A percentile compares a stretch with the other conserved stretches of the same genome.
Evolutionary conservation across 1,140 invertebrate genomes (phyloP).

Genomic region (Diploscapter pachys): DNA sequence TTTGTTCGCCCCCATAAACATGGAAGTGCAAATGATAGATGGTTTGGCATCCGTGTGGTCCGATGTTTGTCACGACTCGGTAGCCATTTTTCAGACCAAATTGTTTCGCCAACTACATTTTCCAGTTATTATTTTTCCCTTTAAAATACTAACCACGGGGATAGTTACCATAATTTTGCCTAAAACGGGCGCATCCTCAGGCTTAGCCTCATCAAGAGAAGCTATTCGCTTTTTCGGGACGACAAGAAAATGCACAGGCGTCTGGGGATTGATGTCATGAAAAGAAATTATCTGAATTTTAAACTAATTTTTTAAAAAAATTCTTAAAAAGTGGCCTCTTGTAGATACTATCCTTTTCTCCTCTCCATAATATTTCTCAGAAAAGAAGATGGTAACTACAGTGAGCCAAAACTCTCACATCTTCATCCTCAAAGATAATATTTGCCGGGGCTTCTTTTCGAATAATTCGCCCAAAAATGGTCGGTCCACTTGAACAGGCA

Average conservation of each 20-base stretch:
- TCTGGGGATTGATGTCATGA: constrained; percentile 81
- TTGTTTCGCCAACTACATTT: constrained; percentile 54
- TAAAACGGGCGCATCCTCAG: constrained; percentile 16
- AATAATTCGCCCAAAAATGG: constrained; percentile 83
- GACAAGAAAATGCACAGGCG: constrained; percentile 90
- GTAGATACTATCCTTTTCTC: background rate
- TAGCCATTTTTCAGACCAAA: constrained; percentile 61
- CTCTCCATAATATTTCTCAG: background rate
- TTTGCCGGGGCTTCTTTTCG: constrained; percentile 87
- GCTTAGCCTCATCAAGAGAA: constrained; percentile 71
- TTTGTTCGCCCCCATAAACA: constrained; percentile 84
- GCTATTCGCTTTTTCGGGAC: constrained; percentile 86
- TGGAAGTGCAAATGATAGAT: constrained; percentile 89
- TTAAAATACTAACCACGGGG: constrained; percentile 27
- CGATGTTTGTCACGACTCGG: constrained; percentile 78
- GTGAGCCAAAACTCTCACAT: constrained; percentile 50
- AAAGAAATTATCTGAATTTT: constrained; percentile 74
- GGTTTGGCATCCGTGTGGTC: constrained; percentile 78
- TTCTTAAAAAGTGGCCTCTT: background rate
- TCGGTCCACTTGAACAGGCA: constrained; percentile 58
- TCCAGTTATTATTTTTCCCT: no score
- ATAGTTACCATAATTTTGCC: constrained; percentile 57
- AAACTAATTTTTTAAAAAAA: background rate
- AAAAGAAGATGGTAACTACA: constrained; percentile 17
- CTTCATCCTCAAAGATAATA: constrained; percentile 87